These are phyloP conservation scores for Cephalopterus ornatus DNA, from an alignment of 2,113 vertebrate species.

Conservation along the genomic window DNA sequence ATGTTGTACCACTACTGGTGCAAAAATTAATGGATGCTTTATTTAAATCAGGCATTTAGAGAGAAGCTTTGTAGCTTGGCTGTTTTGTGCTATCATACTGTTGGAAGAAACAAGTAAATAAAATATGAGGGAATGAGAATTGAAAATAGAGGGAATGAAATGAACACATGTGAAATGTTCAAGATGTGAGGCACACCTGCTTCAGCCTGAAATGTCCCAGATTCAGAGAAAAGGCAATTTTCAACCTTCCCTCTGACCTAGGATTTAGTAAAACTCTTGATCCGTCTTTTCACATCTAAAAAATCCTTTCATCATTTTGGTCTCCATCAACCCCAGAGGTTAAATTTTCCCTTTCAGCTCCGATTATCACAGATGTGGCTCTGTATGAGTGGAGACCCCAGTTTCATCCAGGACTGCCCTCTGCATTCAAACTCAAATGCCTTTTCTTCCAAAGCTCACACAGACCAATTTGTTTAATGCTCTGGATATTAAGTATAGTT, in stretches of 20 bases:
- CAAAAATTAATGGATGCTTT: conserved; percentile 61
- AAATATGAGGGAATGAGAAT: conserved; percentile 21
- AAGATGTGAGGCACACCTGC: conserved; percentile 38
- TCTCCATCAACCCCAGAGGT: conserved; percentile 40
- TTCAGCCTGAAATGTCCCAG: not conserved
- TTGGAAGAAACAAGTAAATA: conserved; percentile 35
- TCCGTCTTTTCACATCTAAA: conserved; percentile 25
- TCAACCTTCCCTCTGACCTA: not conserved
- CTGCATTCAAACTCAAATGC: conserved; percentile 2
- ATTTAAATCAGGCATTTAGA: conserved; percentile 54
- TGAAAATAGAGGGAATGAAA: conserved; percentile 7
- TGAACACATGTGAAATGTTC: not conserved
- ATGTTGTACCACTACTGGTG: conserved; percentile 12
- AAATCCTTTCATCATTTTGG: conserved; percentile 53
- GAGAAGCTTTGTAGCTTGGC: not conserved
- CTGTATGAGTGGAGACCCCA: not conserved
- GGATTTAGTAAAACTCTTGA: conserved; percentile 49
- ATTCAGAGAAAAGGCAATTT: conserved; percentile 42
- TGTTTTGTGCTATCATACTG: not conserved
- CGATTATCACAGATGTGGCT: conserved; percentile 67
- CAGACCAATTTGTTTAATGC: not conserved
- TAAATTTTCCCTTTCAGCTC: conserved; percentile 64
- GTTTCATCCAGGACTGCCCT: not conserved
- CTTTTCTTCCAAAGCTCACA: not conserved
- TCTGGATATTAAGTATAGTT: not conserved